These are phyloP conservation scores for Taenioides sp. DNA, from an alignment of 2,797 vertebrate species.

Conservation along the genomic window DNA sequence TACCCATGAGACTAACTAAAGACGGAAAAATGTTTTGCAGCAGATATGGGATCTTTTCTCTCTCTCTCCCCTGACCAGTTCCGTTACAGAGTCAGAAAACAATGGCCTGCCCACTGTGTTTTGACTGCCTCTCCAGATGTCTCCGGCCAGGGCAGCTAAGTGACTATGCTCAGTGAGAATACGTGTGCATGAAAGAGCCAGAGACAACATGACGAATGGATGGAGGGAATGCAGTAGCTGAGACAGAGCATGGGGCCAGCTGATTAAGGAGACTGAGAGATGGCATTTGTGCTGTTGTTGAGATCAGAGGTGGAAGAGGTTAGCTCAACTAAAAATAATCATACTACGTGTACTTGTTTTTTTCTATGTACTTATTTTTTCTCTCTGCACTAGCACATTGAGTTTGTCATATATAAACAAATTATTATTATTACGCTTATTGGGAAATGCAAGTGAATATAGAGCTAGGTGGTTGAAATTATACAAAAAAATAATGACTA, in stretches of 20 bases:
- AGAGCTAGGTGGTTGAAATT: too few relatives aligned
- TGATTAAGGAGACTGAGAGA: background rate
- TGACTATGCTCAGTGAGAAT: conserved; percentile 63
- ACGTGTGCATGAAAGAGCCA: conserved; percentile 24
- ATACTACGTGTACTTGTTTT: background rate
- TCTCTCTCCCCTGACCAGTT: conserved; percentile 49
- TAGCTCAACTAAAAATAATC: background rate
- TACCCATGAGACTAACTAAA: conserved; percentile 43
- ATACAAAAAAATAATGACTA: too few relatives aligned
- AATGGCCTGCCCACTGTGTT: conserved; percentile 69
- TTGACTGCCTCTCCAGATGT: conserved; percentile 73
- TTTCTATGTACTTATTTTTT: too few relatives aligned
- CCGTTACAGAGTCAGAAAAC: conserved; percentile 64
- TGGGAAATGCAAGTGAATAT: too few relatives aligned
- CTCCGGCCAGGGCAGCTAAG: conserved; percentile 48
- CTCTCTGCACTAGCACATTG: too few relatives aligned
- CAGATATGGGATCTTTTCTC: conserved; percentile 39
- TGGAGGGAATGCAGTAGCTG: conserved; percentile 5
- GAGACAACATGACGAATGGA: conserved; percentile 22
- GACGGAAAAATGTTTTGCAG: conserved; percentile 64
- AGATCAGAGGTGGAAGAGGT: background rate
- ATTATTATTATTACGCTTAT: too few relatives aligned
- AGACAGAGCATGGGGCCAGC: background rate
- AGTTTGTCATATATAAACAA: too few relatives aligned
- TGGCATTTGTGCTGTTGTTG: background rate